These are phyloP conservation scores for Botia almorhae DNA, from an alignment of 2,797 vertebrate species.

Conservation along the genomic window DNA sequence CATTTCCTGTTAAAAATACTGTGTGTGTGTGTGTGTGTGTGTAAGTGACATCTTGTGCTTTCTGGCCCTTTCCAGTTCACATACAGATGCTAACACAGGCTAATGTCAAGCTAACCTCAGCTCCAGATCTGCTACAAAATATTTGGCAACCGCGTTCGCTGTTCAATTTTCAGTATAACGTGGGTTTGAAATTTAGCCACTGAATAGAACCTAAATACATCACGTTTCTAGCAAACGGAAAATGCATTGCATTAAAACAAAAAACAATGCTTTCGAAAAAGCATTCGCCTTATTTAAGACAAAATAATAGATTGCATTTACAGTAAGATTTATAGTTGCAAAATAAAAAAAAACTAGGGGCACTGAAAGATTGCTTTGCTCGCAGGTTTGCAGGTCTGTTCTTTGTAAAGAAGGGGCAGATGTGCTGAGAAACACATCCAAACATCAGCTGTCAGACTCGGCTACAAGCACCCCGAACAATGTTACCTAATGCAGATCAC, in stretches of 20 bases:
- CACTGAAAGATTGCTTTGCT: no score
- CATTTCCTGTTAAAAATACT: conserved; percentile 16
- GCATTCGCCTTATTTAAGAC: background rate
- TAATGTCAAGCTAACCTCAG: background rate
- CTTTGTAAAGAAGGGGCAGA: background rate
- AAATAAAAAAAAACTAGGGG: background rate
- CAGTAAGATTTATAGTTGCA: background rate
- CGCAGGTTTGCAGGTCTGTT: background rate
- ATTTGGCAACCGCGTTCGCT: background rate
- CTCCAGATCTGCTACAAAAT: background rate
- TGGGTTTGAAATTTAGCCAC: background rate
- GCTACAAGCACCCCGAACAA: background rate
- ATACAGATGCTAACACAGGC: background rate
- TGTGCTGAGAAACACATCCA: background rate
- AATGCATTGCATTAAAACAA: background rate
- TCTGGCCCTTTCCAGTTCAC: no score
- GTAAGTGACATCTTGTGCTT: no score
- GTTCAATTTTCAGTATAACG: background rate
- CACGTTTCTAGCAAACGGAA: background rate
- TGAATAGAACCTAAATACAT: background rate
- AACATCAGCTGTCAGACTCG: background rate
- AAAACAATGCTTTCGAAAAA: background rate
- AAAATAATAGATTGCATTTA: background rate
- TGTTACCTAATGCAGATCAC: no score
- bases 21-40: background rate